Percentiles rank a stretch among this genome's conserved stretches.
Evolutionary conservation across 2,888 invertebrate species (phyloP).

Genomic region (Alcis repandata): DNA sequence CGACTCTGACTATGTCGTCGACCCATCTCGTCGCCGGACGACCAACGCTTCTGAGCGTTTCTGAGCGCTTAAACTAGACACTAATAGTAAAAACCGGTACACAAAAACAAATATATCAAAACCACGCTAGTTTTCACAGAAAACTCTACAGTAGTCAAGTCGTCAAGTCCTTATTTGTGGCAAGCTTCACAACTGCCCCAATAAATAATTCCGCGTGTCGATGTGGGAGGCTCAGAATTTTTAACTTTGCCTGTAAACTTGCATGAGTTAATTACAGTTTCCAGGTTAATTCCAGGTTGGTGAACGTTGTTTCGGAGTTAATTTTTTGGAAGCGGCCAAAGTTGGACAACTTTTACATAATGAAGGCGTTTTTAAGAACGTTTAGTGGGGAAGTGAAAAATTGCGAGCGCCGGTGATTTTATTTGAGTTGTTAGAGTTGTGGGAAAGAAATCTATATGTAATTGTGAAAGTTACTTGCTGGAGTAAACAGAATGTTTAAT

Average conservation of each 20-base stretch:
- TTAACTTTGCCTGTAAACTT: constrained; percentile 50
- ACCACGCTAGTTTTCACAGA: no score
- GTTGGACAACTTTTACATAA: constrained; percentile 26
- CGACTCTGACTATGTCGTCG: no score
- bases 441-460: background rate
- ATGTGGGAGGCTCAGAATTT: constrained; percentile 48
- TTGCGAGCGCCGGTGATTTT: background rate
- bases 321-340: constrained; percentile 32
- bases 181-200: constrained; percentile 20
- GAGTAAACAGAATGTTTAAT: no score
- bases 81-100: no score
- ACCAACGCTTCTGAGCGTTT: no score
- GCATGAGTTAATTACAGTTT: constrained; percentile 49
- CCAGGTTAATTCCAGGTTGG: constrained; percentile 44
- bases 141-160: background rate
- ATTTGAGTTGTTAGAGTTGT: background rate
- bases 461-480: no score
- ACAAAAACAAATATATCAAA: no score
- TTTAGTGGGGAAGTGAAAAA: constrained; percentile 15
- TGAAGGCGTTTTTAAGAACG: constrained; percentile 33
- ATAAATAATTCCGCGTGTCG: constrained; percentile 22
- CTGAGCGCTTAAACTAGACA: no score
- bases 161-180: background rate
- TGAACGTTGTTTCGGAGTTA: constrained; percentile 32
- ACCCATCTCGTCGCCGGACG: no score